A percentile compares a stretch with the other conserved stretches of the same genome.
Evolutionary conservation across 2,888 invertebrate genomes (phyloP).

Genomic region (Caenorhabditis parvicauda): DNA sequence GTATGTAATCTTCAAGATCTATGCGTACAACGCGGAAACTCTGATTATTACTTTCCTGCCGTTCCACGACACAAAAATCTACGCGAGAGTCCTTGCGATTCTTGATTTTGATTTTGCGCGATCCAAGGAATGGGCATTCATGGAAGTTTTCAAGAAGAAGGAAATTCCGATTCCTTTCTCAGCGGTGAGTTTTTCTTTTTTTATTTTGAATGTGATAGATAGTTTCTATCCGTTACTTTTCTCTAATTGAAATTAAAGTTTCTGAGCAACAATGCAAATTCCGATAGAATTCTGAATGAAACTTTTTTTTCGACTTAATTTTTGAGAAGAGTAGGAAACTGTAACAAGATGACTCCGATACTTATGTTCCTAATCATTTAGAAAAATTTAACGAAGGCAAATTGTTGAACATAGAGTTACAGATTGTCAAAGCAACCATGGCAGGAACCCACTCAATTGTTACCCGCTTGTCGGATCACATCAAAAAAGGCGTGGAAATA

Average conservation of each 20-base stretch:
- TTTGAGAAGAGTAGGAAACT: too few species aligned
- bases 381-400: too few species aligned
- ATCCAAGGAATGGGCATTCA: slow-evolving; percentile 64
- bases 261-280: too few species aligned
- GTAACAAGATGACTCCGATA: too few species aligned
- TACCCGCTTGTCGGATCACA: slow-evolving; percentile 31
- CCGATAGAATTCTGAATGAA: too few species aligned
- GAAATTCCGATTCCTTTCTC: slow-evolving; percentile 48
- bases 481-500: slow-evolving; percentile 26
- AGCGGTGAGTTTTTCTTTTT: slow-evolving; percentile 9
- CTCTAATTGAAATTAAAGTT: too few species aligned
- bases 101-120: slow-evolving; percentile 67
- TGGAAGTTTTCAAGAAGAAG: slow-evolving; percentile 37
- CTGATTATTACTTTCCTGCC: slow-evolving; percentile 81
- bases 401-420: too few species aligned
- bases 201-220: not conserved
- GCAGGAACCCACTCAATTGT: slow-evolving; percentile 34
- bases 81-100: slow-evolving; percentile 78
- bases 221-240: too few species aligned
- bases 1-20: slow-evolving; percentile 72
- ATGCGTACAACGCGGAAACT: slow-evolving; percentile 81
- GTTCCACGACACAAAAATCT: slow-evolving; percentile 87
- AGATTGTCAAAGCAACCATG: slow-evolving; percentile 32
- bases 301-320: too few species aligned
- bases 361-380: too few species aligned